Conservation (phyloP, 2,888 invertebrate species). For the Listrodromus nycthemerus region DNA sequence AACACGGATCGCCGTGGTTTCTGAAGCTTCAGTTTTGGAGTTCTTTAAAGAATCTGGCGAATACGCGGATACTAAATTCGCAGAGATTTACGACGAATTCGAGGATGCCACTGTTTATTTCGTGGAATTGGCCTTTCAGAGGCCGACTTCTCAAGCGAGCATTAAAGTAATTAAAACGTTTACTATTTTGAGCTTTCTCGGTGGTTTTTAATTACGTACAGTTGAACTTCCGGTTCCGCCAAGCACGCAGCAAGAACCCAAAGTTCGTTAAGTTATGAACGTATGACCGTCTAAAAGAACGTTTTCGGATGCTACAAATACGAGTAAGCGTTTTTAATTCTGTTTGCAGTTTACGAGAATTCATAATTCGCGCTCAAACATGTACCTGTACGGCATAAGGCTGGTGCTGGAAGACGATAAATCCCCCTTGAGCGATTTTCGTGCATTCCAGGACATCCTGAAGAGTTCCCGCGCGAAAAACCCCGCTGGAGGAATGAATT, state of each 20-base stretch:
- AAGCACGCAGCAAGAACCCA: background rate
- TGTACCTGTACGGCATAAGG: slow-evolving; percentile 84
- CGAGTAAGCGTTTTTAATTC: background rate
- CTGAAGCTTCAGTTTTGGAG: slow-evolving; percentile 84
- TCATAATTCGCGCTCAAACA: slow-evolving; percentile 75
- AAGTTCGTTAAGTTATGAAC: background rate
- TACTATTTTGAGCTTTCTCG: background rate
- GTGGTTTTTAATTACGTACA: background rate
- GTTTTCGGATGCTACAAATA: background rate
- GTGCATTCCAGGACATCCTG: slow-evolving; percentile 72
- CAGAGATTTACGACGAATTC: slow-evolving; percentile 82
- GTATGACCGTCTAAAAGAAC: background rate
- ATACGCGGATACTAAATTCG: slow-evolving; percentile 82
- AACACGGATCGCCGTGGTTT: slow-evolving; percentile 81
- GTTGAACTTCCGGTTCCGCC: background rate
- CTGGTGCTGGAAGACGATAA: slow-evolving; percentile 75
- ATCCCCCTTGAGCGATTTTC: slow-evolving; percentile 15
- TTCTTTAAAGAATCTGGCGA: slow-evolving; percentile 84
- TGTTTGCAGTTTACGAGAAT: slow-evolving; percentile 81
- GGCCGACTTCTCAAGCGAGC: slow-evolving; percentile 78
- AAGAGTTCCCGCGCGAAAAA: slow-evolving; percentile 65
- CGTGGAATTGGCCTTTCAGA: slow-evolving; percentile 77
- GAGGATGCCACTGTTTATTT: slow-evolving; percentile 81
- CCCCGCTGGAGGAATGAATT: background rate
- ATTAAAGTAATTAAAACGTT: slow-evolving; percentile 76